phyloP scores from a whole-genome alignment of 1,140 invertebrate species.

The Drosophila rufa region DNA sequence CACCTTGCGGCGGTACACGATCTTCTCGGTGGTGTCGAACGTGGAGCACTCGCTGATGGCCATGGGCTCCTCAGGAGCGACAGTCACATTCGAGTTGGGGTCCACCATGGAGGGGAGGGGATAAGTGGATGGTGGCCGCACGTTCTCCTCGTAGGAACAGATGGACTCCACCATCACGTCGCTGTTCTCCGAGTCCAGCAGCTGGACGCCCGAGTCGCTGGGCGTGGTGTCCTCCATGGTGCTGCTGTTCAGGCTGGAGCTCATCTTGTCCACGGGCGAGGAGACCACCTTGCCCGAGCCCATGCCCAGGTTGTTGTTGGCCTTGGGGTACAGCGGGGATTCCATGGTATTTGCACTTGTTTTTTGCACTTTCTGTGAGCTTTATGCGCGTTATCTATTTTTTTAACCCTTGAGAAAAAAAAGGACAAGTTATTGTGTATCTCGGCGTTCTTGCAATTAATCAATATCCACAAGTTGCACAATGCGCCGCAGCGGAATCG shows the following conservation, averaged over 20 bases:
- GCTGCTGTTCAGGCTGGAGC: conserved; percentile 79
- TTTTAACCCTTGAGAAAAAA: conserved; percentile 16
- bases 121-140: conserved; percentile 7
- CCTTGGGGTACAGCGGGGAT: conserved; percentile 68
- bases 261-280: conserved; percentile 71
- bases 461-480: conserved; percentile 77
- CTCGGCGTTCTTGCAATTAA: conserved; percentile 71
- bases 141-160: conserved; percentile 79
- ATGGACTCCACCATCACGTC: conserved; percentile 85
- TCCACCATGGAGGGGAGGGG: conserved; percentile 85
- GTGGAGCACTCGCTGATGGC: conserved; percentile 78
- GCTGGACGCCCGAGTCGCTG: conserved; percentile 86
- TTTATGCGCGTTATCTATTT: conserved; percentile 10
- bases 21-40: conserved; percentile 85
- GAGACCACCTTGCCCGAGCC: neutral
- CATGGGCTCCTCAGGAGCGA: conserved; percentile 65
- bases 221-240: conserved; percentile 82
- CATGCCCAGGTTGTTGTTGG: conserved; percentile 55
- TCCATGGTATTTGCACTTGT: conserved; percentile 58
- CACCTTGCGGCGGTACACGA: conserved; percentile 88
- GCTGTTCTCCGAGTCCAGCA: conserved; percentile 87
- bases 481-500: conserved; percentile 70
- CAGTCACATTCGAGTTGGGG: conserved; percentile 87
- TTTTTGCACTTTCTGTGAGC: conserved; percentile 22
- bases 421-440: conserved; percentile 54